Base-by-base conservation (phyloP, 1,140 invertebrate species). In the Listronotus oregonensis region DNA sequence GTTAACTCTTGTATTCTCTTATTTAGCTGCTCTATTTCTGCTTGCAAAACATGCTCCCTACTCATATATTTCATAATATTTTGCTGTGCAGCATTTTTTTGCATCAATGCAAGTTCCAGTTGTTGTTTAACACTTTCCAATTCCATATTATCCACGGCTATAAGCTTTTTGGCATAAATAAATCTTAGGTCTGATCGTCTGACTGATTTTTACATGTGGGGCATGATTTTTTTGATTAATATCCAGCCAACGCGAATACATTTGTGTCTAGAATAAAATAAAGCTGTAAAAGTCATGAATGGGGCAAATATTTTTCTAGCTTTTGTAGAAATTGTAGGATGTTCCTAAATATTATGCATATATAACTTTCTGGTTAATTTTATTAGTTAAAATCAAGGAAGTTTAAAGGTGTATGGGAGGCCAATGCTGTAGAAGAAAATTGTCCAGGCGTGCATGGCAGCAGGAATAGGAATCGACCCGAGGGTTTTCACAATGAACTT, bases 161-260 rank as follows among this genome's bases (percentile, higher is more conserved):
- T 79, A 7, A 85, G 58, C 34, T 76, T 78, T 31, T 80, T 80
- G 34, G 86, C 73, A 75, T 86, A 81, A 71, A 96, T 84, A 51
- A 85, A 82, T 27, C 91, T 77, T 49, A 97, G 86, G 74, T 97
- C 94, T 71, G 83, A 61, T 40, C 51, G 59, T 32, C 51, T 62
- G 15, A 85, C 90, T 79, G 87, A 90, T 21, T 84, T 77, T 97
- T 97, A 77, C 95, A 97, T 49, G 92, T 91, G 0, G 95, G 95
- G 79, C 95, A 97, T 6, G 77, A 77, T 32, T 82, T 80, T 2
- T 81, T 77, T 11, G 64, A 49, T 46, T 73, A 6, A 80, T 80
- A 1, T 72, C 77, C 0, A 97, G 75, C 95, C 94, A 97, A 47
- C 87, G 84, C 37, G 82, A 17, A 97, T 91, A 77, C 95, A 97